These are phyloP conservation scores for Chiloscyllium plagiosum DNA, from an alignment of 2,113 vertebrate species.

Conservation along the genomic window DNA sequence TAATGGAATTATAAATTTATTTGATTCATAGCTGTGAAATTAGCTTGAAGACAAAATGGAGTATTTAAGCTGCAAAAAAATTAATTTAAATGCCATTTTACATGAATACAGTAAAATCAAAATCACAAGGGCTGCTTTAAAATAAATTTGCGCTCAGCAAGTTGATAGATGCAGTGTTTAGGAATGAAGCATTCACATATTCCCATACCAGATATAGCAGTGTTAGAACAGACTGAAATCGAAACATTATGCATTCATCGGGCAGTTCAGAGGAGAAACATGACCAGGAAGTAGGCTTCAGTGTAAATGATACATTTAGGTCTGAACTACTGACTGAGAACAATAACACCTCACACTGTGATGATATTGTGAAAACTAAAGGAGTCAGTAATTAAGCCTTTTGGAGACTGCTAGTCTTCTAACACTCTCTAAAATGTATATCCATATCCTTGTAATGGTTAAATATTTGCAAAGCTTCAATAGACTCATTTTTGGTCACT, in stretches of 20 bases:
- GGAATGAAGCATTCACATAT: background rate
- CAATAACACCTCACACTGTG: too few relatives aligned
- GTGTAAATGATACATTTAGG: too few relatives aligned
- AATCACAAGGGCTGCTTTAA: background rate
- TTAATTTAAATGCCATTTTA: background rate
- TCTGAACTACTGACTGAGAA: too few relatives aligned
- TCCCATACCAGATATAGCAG: background rate
- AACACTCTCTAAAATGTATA: too few relatives aligned
- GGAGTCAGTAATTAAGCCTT: too few relatives aligned
- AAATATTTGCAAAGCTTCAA: too few relatives aligned
- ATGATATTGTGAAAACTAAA: too few relatives aligned
- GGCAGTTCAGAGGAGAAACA: background rate
- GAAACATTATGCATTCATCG: background rate
- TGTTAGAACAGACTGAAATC: background rate
- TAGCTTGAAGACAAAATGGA: background rate
- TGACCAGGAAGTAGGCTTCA: background rate
- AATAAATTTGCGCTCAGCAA: background rate
- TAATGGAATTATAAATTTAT: background rate
- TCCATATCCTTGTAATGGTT: too few relatives aligned
- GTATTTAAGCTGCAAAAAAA: background rate
- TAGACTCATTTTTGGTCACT: too few relatives aligned
- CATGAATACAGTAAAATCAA: background rate
- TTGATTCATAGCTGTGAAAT: background rate
- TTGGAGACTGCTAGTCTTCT: too few relatives aligned
- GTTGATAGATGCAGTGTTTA: background rate